Evolutionary conservation across 2,113 vertebrate species (phyloP).

Genomic region (Plestiodon gilberti): DNA sequence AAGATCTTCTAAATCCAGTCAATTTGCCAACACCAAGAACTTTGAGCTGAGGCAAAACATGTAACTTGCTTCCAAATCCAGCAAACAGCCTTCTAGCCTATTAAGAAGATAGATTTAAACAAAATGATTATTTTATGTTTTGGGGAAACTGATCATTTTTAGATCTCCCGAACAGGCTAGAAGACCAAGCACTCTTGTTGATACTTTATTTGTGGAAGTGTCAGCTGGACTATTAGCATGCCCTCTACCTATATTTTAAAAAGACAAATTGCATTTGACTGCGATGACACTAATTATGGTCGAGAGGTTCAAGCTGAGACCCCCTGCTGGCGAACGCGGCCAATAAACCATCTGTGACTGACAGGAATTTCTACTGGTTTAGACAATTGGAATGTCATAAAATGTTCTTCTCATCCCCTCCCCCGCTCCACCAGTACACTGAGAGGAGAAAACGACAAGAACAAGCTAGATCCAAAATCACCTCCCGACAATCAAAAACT

Average conservation of each 20-base stretch:
- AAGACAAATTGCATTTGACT: slow-evolving; percentile 78
- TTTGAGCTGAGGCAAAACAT: no score
- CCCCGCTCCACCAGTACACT: slow-evolving; percentile 5
- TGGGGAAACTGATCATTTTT: neutral
- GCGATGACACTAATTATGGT: slow-evolving; percentile 69
- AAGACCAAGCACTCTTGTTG: slow-evolving; percentile 52
- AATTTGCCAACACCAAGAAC: no score
- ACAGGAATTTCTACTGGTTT: slow-evolving; percentile 63
- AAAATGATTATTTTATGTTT: no score
- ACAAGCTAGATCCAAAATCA: neutral
- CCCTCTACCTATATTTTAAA: slow-evolving; percentile 63
- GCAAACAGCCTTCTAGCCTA: no score
- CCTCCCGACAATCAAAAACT: neutral
- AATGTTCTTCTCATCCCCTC: slow-evolving; percentile 46
- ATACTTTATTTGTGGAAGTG: slow-evolving; percentile 56
- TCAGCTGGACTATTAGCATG: slow-evolving; percentile 64
- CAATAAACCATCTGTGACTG: slow-evolving; percentile 71
- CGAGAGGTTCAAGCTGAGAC: slow-evolving; percentile 70
- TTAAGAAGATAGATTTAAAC: neutral
- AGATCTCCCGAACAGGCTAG: slow-evolving; percentile 34
- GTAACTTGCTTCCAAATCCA: no score
- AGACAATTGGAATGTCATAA: slow-evolving; percentile 64
- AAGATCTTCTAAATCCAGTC: no score
- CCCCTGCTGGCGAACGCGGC: slow-evolving; percentile 54
- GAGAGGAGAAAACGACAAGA: slow-evolving; percentile 44